Evolutionary conservation across 2,797 vertebrate genomes (phyloP).

Genomic region (Fistularia tabacaria): DNA sequence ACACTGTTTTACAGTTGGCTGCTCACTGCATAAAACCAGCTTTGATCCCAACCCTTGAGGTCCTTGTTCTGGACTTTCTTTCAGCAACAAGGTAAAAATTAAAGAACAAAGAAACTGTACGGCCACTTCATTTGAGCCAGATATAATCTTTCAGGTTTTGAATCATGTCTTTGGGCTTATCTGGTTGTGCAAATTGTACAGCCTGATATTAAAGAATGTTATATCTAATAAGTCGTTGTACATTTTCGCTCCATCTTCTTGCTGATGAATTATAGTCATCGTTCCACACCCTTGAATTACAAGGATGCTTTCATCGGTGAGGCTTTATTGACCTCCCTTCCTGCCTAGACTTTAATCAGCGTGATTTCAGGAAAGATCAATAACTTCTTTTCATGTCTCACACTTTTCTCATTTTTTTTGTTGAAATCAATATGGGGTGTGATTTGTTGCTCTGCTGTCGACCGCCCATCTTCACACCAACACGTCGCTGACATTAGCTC

Average conservation of each 20-base stretch:
- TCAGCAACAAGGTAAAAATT: conserved; percentile 41
- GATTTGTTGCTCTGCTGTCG: no score
- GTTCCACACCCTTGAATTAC: conserved; percentile 14
- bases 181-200: not conserved
- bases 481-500: no score
- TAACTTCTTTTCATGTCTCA: conserved; percentile 72
- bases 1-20: conserved; percentile 51
- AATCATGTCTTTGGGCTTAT: conserved; percentile 15
- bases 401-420: conserved; percentile 64
- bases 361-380: conserved; percentile 69
- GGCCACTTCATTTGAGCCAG: conserved; percentile 39
- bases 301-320: conserved; percentile 48
- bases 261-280: conserved; percentile 11
- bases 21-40: conserved; percentile 27
- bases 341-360: conserved; percentile 62
- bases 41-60: conserved; percentile 57
- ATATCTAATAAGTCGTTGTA: no score
- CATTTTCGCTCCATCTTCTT: conserved; percentile 4
- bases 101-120: conserved; percentile 51
- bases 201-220: no score
- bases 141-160: conserved; percentile 36
- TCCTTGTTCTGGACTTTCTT: conserved; percentile 49
- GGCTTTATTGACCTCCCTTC: conserved; percentile 51
- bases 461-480: no score
- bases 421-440: conserved; percentile 59